A percentile compares a stretch with the other conserved stretches of the same genome.
phyloP scores from a whole-genome alignment of 2,888 invertebrate species.

The Laothoe populi region DNA sequence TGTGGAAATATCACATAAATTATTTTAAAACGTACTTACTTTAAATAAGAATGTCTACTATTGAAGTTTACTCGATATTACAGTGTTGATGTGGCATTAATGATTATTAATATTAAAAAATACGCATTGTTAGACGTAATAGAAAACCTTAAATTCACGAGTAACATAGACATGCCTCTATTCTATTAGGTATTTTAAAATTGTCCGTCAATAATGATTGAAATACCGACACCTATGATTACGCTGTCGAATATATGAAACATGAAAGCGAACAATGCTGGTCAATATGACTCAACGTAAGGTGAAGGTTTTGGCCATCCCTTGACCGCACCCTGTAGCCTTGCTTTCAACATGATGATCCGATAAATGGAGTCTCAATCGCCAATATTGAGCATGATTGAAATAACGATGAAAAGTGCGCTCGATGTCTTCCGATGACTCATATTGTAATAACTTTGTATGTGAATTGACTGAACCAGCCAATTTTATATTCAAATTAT shows the following conservation, averaged over 20 bases:
- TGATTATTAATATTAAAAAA: not conserved
- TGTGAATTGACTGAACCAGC: not conserved
- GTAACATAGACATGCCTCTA: not conserved
- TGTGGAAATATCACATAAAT: too few relatives aligned
- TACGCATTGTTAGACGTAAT: not conserved
- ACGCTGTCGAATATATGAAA: slow-evolving; percentile 12
- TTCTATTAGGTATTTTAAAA: not conserved
- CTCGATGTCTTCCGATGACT: slow-evolving; percentile 44
- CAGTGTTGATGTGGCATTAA: not conserved
- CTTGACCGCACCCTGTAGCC: slow-evolving; percentile 77
- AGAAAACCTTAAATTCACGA: not conserved
- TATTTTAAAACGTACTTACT: too few relatives aligned
- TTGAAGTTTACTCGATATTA: not conserved
- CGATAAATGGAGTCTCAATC: slow-evolving; percentile 61
- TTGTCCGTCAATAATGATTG: slow-evolving; percentile 1
- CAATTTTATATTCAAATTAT: slow-evolving; percentile 18
- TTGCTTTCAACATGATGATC: slow-evolving; percentile 75
- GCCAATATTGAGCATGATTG: slow-evolving; percentile 55
- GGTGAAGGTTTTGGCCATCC: slow-evolving; percentile 74
- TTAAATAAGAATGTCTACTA: too few relatives aligned
- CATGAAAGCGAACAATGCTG: slow-evolving; percentile 60
- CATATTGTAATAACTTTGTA: slow-evolving; percentile 30
- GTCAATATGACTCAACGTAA: slow-evolving; percentile 70
- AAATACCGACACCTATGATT: slow-evolving; percentile 15
- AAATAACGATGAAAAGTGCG: slow-evolving; percentile 49